These are phyloP conservation scores for Molothrus aeneus DNA, from an alignment of 2,797 vertebrate species.

Conservation along the genomic window DNA sequence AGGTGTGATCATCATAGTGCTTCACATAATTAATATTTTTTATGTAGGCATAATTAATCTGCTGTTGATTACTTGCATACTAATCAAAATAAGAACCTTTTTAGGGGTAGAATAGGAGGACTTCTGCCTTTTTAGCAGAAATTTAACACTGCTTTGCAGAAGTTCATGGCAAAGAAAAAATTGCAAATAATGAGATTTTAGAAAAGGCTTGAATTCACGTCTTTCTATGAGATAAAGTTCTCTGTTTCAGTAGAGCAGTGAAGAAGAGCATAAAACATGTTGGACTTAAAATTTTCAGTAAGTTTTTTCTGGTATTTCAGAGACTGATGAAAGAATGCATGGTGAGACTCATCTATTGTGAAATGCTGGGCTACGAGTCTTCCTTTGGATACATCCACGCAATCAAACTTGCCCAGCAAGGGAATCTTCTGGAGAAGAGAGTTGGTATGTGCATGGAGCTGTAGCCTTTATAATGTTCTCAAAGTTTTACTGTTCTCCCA, in stretches of 20 bases:
- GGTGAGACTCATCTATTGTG: constrained; percentile 97
- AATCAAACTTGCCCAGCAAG: constrained; percentile 98
- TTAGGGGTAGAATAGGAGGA: neutral
- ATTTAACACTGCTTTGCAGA: neutral
- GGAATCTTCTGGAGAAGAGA: constrained; percentile 94
- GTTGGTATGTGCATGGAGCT: constrained; percentile 84
- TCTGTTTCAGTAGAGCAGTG: neutral
- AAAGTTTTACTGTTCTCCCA: neutral
- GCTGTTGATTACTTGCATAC: neutral
- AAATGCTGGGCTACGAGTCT: constrained; percentile 97
- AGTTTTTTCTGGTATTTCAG: constrained; percentile 75
- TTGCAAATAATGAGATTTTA: accelerated
- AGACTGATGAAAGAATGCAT: constrained; percentile 97
- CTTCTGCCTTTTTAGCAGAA: neutral
- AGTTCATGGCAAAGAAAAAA: neutral
- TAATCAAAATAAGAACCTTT: neutral
- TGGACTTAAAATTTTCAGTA: neutral
- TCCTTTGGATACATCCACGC: constrained; percentile 97
- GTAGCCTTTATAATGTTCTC: neutral
- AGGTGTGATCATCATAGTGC: accelerated
- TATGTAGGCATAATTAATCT: neutral
- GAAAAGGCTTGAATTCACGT: accelerated
- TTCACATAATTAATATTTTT: neutral
- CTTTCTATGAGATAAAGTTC: neutral
- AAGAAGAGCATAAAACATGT: neutral